Conservation (phyloP, 1,140 invertebrate species). For the Sitodiplosis mosellana region DNA sequence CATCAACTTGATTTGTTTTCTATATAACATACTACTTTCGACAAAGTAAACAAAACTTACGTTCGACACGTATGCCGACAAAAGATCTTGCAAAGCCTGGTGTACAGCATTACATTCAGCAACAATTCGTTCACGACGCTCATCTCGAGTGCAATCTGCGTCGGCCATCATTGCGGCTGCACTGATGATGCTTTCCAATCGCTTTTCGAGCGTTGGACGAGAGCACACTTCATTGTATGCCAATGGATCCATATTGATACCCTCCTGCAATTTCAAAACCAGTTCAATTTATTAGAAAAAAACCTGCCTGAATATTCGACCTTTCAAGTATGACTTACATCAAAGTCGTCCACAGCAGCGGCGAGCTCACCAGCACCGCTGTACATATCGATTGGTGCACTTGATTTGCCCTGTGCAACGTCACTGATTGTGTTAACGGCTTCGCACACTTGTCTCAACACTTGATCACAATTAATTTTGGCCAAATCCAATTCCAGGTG, state of each 20-base stretch:
- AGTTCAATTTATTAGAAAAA: background rate
- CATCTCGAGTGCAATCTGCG: slow-evolving; percentile 80
- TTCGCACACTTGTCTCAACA: slow-evolving; percentile 85
- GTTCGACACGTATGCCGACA: slow-evolving; percentile 94
- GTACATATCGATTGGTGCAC: slow-evolving; percentile 41
- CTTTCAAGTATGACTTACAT: slow-evolving; percentile 44
- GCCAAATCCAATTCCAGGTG: slow-evolving; percentile 93
- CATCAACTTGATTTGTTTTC: background rate
- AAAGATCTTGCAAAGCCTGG: slow-evolving; percentile 92
- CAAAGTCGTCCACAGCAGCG: slow-evolving; percentile 91
- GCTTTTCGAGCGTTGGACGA: slow-evolving; percentile 88
- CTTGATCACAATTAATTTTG: slow-evolving; percentile 89
- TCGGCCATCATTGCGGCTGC: slow-evolving; percentile 96
- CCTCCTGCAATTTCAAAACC: slow-evolving; percentile 42
- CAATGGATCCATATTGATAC: slow-evolving; percentile 92
- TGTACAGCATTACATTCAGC: slow-evolving; percentile 96
- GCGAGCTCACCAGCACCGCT: slow-evolving; percentile 90
- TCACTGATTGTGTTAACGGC: slow-evolving; percentile 91
- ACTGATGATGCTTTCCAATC: slow-evolving; percentile 93
- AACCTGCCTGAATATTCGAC: background rate
- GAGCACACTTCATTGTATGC: slow-evolving; percentile 86
- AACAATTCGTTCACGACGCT: slow-evolving; percentile 86
- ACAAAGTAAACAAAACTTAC: slow-evolving; percentile 41
- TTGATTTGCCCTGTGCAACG: slow-evolving; percentile 73
- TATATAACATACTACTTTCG: no score